phyloP scores from a whole-genome alignment of 2,797 vertebrate genomes.

The Siniperca obscura region DNA sequence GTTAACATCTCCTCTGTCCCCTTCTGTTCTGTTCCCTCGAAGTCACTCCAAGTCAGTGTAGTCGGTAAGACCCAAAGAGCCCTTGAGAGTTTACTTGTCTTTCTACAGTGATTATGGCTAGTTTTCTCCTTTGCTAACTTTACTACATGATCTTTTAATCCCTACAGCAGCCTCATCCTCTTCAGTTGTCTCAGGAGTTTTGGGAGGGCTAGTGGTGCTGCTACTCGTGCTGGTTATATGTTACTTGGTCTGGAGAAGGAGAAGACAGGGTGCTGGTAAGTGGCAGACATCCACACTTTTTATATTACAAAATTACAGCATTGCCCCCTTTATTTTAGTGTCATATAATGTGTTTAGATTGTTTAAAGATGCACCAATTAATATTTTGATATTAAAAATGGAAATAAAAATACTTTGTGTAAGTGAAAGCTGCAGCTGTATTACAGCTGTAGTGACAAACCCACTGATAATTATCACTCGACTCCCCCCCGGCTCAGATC shows the following conservation, averaged over 20 bases:
- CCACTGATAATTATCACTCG: neutral
- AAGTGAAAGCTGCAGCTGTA: neutral
- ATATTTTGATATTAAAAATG: neutral
- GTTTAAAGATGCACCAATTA: neutral
- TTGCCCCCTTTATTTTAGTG: neutral
- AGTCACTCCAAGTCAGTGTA: conserved; percentile 63
- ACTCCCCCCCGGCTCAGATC: neutral
- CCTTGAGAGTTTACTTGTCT: neutral
- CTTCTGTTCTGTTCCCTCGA: conserved; percentile 74
- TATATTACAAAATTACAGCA: neutral
- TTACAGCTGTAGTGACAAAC: neutral
- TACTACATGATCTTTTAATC: neutral
- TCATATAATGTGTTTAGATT: neutral
- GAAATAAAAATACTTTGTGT: neutral
- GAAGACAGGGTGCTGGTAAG: conserved; percentile 60
- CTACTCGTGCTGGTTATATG: conserved; percentile 46
- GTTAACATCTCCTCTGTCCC: conserved; percentile 72
- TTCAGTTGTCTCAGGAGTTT: conserved; percentile 47
- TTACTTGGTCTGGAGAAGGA: conserved; percentile 75
- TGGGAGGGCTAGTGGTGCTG: conserved; percentile 58
- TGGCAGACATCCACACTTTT: neutral
- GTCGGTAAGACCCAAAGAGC: conserved; percentile 53
- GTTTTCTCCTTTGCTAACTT: neutral
- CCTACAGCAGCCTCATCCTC: conserved; percentile 56
- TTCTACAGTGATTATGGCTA: neutral